Evolutionary conservation across 1,140 invertebrate species (phyloP), one percentile per base, ranked within the genome.

Genomic region (Batillaria attramentaria): DNA sequence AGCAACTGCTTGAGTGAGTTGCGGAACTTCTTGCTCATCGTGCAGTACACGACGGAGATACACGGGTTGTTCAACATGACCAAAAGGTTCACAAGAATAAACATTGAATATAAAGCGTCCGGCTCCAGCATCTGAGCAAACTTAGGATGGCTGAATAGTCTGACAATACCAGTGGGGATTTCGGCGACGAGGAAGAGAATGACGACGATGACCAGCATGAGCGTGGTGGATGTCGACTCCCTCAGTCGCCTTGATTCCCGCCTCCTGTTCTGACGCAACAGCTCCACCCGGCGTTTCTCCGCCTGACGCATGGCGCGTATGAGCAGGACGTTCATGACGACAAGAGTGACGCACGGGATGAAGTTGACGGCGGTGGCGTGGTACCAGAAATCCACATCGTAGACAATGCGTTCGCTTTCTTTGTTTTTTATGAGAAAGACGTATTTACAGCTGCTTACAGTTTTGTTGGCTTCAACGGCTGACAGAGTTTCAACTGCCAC

Each of bases 131-230:
- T n/a, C n/a, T n/a, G n/a, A n/a, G n/a, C n/a, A n/a, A n/a, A n/a
- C n/a, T n/a, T n/a, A n/a, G n/a, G n/a, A n/a, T n/a, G n/a, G n/a
- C n/a, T n/a, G n/a, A n/a, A n/a, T n/a, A n/a, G n/a, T n/a, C n/a
- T n/a, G n/a, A n/a, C n/a, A n/a, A n/a, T n/a, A n/a, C n/a, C n/a
- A n/a, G n/a, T n/a, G 0, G 97, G 97, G 77, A 98, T 95, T 89
- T 98, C 97, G 0, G 97, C 96, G 77, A 95, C 91, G 0, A 98
- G 92, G 88, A 98, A 98, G 0, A 97, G 95, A 0, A 95, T 95
- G 0, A 98, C 97, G 1, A 98, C 96, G 4, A 97, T 96, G 24
- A 98, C 97, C 4, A 98, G 91, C 97, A 98, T 98, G 5, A 98
- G 89, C 0, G 96, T 98, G 3, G 97, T 98, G 87, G 96, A 97